These are phyloP conservation scores for Protonemura montana DNA, from an alignment of 2,888 invertebrate species.

Conservation along the genomic window DNA sequence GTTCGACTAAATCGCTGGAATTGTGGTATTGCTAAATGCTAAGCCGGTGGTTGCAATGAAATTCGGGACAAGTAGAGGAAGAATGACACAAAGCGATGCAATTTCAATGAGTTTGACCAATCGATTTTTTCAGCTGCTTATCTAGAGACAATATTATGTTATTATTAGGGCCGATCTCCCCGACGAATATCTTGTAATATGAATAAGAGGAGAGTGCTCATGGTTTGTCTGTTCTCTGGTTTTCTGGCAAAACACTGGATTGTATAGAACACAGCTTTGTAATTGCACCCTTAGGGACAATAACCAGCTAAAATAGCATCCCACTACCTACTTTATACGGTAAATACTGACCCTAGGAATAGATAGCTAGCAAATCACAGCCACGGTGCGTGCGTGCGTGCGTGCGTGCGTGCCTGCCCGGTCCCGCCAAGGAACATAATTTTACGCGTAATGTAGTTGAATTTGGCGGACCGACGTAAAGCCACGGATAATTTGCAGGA, in stretches of 20 bases:
- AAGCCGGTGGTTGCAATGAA: neutral
- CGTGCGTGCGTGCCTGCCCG: too few species aligned
- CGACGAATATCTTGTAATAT: neutral
- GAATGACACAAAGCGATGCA: constrained; percentile 13
- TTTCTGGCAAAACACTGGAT: constrained; percentile 28
- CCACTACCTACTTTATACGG: constrained; percentile 21
- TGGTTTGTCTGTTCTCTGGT: constrained; percentile 14
- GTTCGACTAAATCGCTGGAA: constrained; percentile 23
- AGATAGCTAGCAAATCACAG: constrained; percentile 33
- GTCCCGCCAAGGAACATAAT: neutral
- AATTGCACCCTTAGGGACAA: constrained; percentile 40
- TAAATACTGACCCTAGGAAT: constrained; percentile 32
- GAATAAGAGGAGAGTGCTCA: neutral
- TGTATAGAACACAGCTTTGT: neutral
- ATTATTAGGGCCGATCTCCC: neutral
- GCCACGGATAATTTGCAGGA: neutral
- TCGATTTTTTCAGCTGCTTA: neutral
- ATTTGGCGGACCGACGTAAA: neutral
- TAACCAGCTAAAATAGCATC: constrained; percentile 33
- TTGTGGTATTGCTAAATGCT: constrained; percentile 29
- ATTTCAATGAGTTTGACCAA: constrained; percentile 24
- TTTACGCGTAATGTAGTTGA: neutral
- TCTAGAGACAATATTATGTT: neutral
- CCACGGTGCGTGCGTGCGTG: neutral
- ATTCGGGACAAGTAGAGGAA: neutral